Evolutionary conservation across 2,888 invertebrate species (phyloP).

Genomic region (Julus scanicus): DNA sequence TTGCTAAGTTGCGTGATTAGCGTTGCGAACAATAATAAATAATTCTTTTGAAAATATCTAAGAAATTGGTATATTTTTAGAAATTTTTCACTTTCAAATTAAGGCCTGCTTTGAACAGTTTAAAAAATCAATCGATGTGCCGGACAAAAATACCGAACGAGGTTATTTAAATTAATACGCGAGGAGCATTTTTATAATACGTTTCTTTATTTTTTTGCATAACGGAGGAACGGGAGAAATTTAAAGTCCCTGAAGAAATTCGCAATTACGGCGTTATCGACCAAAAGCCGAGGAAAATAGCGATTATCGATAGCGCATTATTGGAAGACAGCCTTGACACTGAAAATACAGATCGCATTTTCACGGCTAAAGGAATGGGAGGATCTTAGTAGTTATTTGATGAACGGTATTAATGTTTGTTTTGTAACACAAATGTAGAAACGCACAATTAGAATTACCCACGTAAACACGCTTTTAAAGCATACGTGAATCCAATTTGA

Average conservation of each 20-base stretch:
- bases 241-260: background rate
- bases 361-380: background rate
- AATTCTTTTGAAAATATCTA: background rate
- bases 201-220: background rate
- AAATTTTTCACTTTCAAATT: background rate
- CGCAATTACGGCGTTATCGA: background rate
- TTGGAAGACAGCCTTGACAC: background rate
- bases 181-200: background rate
- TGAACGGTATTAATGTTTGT: background rate
- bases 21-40: background rate
- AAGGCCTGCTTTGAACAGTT: background rate
- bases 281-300: background rate
- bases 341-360: constrained; percentile 14
- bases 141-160: background rate
- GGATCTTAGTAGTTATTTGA: background rate
- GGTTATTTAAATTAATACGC: background rate
- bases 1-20: no score
- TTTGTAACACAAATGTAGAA: background rate
- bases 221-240: background rate
- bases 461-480: no score
- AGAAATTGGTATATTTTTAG: background rate
- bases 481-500: background rate
- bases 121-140: background rate
- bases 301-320: background rate
- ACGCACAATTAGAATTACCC: background rate